Base-by-base conservation (phyloP, 1,140 invertebrate genomes). In the Drosophila bipectinata region DNA sequence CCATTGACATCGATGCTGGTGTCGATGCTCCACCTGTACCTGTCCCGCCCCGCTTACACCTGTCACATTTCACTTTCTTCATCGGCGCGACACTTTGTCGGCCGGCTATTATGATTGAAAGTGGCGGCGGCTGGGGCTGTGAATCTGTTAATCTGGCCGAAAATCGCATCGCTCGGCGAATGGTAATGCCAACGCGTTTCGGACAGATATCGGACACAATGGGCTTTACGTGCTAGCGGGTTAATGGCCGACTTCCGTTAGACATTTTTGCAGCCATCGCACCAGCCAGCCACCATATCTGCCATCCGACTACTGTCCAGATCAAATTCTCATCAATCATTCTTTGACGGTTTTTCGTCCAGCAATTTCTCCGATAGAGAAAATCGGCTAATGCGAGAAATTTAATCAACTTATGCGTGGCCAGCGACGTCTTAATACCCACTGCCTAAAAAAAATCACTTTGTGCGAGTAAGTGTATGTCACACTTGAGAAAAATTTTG, bases 321-420 rank as follows among this genome's bases (percentile, higher is more conserved):
- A 64, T 59, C 72, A 71, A 81, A 66, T 80, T 85, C 77, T 81
- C 68, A 87, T 77, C 82, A 81, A 87, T 77, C 81, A 85, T 85
- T 87, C 74, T 84, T 75, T 60, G 47, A 56, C 51, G 64, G 37
- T 74, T 49, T 64, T 77, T 81, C 48, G 52, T 66, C 44, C 47
- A 54, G 72, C 59, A 84, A 73, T 85, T 84, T 84, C 81, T 55
- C 80, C 60, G 60, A 57, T 72, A 54, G 77, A 77, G 80, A 85
- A 84, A 84, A 84, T 84, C 64, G 81, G 77, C 54, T 81, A 85
- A 80, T 80, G 81, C 81, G 81, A 84, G 81, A 84, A 84, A 84
- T 84, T 83, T 84, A 85, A 84, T 84, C 77, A 84, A 85, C 73
- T 80, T 85, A 77, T 67, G 81, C 68, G 77, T 80, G 60, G 67